Base-by-base conservation (phyloP, 2,888 invertebrate genomes). In the Scaptodrosophila latifasciaeformis region DNA sequence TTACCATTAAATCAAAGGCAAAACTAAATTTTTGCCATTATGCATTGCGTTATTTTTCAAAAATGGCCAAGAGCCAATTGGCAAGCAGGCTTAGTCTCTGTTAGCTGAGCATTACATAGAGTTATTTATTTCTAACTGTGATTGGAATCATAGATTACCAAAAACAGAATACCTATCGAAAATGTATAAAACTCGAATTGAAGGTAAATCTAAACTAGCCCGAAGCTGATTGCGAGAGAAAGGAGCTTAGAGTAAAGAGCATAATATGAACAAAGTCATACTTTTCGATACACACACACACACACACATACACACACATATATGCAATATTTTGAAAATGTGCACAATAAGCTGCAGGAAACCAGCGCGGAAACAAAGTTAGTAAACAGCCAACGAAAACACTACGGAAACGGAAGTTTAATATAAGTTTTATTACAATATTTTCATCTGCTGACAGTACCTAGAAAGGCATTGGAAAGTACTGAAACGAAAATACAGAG, bases 381-480 rank as follows among this genome's bases (percentile, higher is more conserved):
- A 45, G 39, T 35, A 24, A 27, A 46, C 45, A 31, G 45, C 39
- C 35, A 30, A 43, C 31, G 49, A 39, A 15, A 39, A 34, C 46
- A 19, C 34, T 29, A n/a, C 47, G 62, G 52, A 62, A 62, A 52
- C 62, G 52, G 53, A 62, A 62, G 56, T 40, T 39, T 51, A 45
- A 45, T 45, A 45, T 45, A 51, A 39, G 51, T 51, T 51, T 51
- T 37, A 45, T 51, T 45, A 39, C 45, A 45, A 51, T 51, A 51
- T 62, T 56, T 39, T 37, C 59, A 37, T 10, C 42, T 21, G 21
- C 31, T 34, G 21, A 10, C 31, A 46, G 2, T 18, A 37, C 15
- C n/a, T n/a, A n/a, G n/a, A n/a, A n/a, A n/a, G n/a, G n/a, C n/a
- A n/a, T n/a, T n/a, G n/a, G n/a, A n/a, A n/a, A n/a, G n/a, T n/a